Evolutionary conservation across 2,888 invertebrate species (phyloP), one percentile per base, ranked within the genome.

Genomic region (Auanema freiburgensis): DNA sequence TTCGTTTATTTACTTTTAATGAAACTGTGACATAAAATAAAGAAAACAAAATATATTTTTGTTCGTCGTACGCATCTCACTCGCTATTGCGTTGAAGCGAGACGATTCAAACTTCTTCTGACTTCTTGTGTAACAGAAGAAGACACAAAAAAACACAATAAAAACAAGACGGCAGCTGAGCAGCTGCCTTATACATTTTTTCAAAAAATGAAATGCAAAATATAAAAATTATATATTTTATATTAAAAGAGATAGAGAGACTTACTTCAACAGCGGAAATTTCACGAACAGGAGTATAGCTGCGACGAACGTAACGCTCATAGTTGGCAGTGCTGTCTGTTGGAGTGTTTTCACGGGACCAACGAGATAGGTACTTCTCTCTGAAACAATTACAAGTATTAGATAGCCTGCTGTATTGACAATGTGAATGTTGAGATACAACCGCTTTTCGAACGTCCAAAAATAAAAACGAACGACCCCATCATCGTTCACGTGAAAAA

Each of bases 321-420:
- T 74, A 82, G 10, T 71, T 63, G 44, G 74, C 78, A 42, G 63
- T 69, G 51, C 69, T 72, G 63, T 80, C 79, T 42, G 75, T 65
- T 5, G 82, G 82, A 8, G 82, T 82, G 73, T 81, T 82, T 63
- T 81, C 82, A 46, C 82, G 74, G 25, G 81, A 81, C 81, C 81
- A 82, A 63, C 82, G 72, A 51, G 80, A 79, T 57, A 83, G 71
- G 67, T 83, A 82, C 58, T 69, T 72, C 65, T 76, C 76, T 53
- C 74, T 78, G 69, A 33, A 73, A 63, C 23, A 14, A 23, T 25
- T 16, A 5, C 23, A 11, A 23, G 54, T 18, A 11, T 33, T 10
- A 11, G 11, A 11, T 12, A 11, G 23, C 11, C 10, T 14, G 11
- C 12, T 10, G 12, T 12, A 41, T 11, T 56, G 12, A 18, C 12